A percentile compares a stretch with the other conserved stretches of the same genome.
Evolutionary conservation across 2,797 vertebrate species (phyloP).

Genomic region (Graptemys geographica): DNA sequence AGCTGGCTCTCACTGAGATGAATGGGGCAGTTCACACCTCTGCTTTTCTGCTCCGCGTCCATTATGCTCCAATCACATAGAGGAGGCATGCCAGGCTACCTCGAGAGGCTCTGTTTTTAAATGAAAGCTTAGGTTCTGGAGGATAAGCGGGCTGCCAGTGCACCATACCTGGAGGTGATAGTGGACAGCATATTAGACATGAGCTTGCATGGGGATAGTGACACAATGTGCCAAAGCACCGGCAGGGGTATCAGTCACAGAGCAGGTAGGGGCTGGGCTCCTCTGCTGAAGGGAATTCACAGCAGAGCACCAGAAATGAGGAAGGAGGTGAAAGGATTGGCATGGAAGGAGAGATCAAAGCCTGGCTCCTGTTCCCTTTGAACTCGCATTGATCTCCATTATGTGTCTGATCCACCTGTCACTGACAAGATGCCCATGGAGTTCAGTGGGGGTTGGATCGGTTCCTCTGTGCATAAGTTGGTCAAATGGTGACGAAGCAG

Average conservation of each 20-base stretch:
- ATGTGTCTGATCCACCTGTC: not conserved
- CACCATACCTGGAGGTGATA: not conserved
- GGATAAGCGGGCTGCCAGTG: too few species aligned
- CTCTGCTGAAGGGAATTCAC: not conserved
- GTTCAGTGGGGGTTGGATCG: not conserved
- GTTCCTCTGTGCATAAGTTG: not conserved
- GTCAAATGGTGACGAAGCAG: not conserved
- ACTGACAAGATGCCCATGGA: not conserved
- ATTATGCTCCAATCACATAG: too few species aligned
- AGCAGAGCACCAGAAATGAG: not conserved
- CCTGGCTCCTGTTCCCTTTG: not conserved
- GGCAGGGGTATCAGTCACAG: not conserved
- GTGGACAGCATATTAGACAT: not conserved
- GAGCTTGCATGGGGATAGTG: not conserved
- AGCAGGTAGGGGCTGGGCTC: not conserved
- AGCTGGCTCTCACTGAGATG: not conserved
- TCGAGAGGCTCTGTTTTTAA: not conserved
- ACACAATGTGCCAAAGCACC: not conserved
- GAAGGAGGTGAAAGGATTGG: not conserved
- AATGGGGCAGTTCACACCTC: not conserved
- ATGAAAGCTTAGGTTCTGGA: not conserved
- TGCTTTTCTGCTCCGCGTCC: not conserved
- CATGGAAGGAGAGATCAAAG: too few species aligned
- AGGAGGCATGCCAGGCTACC: too few species aligned
- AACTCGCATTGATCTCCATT: not conserved